Evolutionary conservation across 2,888 invertebrate species (phyloP).

Genomic region (Cheilosia variabilis): DNA sequence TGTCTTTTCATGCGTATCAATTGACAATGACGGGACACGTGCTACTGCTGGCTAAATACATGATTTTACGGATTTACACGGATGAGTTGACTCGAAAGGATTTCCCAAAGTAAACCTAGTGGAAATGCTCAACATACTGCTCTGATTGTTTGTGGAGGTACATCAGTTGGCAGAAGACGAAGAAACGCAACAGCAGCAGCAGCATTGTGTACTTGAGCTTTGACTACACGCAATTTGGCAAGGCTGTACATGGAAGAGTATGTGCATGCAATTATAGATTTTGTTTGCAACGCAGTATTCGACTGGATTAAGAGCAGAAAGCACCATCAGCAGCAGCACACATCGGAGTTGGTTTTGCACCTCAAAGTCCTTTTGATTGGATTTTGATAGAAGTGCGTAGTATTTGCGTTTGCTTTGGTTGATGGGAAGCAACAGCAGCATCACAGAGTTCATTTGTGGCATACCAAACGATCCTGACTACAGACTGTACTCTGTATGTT

Average conservation of each 20-base stretch:
- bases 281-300: constrained; percentile 61
- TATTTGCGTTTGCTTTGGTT: constrained; percentile 17
- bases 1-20: constrained; percentile 74
- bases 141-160: constrained; percentile 58
- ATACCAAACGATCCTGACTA: constrained; percentile 6
- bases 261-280: constrained; percentile 65
- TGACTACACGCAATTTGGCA: background rate
- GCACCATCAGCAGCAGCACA: constrained; percentile 51
- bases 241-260: background rate
- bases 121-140: constrained; percentile 71
- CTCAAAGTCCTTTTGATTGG: constrained; percentile 64
- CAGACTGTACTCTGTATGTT: background rate
- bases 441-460: constrained; percentile 21
- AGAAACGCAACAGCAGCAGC: background rate
- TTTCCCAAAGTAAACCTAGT: constrained; percentile 68
- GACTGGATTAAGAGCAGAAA: constrained; percentile 52
- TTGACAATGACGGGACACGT: constrained; percentile 76
- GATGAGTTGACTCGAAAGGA: constrained; percentile 69
- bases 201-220: constrained; percentile 4
- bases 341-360: background rate
- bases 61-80: constrained; percentile 75
- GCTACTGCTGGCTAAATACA: constrained; percentile 71
- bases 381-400: constrained; percentile 67
- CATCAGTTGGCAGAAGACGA: constrained; percentile 10
- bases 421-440: background rate